A percentile compares a stretch with the other conserved stretches of the same genome.
phyloP scores from a whole-genome alignment of 1,140 invertebrate species.

The Brachionus rubens region DNA sequence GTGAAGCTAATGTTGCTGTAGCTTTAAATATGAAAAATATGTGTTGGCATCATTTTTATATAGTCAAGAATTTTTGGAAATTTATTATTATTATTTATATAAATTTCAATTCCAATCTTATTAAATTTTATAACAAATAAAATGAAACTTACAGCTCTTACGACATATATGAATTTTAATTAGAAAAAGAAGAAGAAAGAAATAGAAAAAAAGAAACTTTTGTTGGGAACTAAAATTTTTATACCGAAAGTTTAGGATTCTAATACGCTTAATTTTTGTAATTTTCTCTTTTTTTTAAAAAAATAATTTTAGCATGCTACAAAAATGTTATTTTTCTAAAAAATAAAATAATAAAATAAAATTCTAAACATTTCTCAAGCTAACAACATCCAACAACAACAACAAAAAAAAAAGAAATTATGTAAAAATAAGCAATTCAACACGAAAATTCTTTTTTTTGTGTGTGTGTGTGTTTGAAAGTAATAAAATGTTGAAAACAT shows the following conservation, averaged over 20 bases:
- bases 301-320: too few species aligned
- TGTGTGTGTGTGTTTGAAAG: not conserved
- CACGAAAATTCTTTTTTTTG: slow-evolving; percentile 38
- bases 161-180: not conserved
- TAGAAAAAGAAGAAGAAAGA: too few species aligned
- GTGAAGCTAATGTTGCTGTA: not conserved
- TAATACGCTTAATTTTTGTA: too few species aligned
- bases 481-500: slow-evolving; percentile 18
- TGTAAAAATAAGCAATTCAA: slow-evolving; percentile 12
- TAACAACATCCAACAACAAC: slow-evolving; percentile 26
- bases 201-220: too few species aligned
- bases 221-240: too few species aligned
- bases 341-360: not conserved
- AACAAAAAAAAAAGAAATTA: slow-evolving; percentile 9
- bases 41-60: slow-evolving; percentile 18
- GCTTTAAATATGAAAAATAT: not conserved
- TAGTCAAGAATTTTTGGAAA: slow-evolving; percentile 18
- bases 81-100: slow-evolving; percentile 24
- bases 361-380: not conserved
- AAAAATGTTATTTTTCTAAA: slow-evolving; percentile 6
- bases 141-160: not conserved
- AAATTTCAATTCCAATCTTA: slow-evolving; percentile 9
- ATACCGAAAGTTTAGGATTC: too few species aligned
- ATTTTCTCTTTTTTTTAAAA: too few species aligned
- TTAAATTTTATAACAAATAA: slow-evolving; percentile 8